phyloP scores from a whole-genome alignment of 2,888 invertebrate genomes.

The Cryptus viduatorius region DNA sequence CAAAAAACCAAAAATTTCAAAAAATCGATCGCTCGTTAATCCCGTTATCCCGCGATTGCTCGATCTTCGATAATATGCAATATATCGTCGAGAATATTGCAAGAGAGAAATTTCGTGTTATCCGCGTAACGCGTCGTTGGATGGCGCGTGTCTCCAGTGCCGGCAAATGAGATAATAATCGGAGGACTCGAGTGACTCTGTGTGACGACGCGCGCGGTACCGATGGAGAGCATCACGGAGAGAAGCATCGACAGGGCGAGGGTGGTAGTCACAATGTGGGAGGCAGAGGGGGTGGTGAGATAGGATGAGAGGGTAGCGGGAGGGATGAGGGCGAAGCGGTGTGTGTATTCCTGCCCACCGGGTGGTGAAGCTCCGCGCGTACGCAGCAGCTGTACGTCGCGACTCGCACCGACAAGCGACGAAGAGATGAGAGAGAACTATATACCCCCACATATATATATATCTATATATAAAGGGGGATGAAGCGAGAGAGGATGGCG shows the following conservation, averaged over 20 bases:
- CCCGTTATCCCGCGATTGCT: background rate
- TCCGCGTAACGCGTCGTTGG: constrained; percentile 1
- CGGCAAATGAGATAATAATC: constrained; percentile 84
- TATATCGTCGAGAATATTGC: background rate
- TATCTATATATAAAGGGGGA: constrained; percentile 16
- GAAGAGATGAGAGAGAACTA: constrained; percentile 58
- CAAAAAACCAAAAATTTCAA: background rate
- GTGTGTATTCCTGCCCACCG: constrained; percentile 28
- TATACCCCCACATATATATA: constrained; percentile 48
- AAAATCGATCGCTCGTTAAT: background rate
- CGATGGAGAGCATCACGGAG: constrained; percentile 35
- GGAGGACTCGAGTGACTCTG: constrained; percentile 78
- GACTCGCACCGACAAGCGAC: constrained; percentile 61
- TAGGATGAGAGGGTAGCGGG: background rate
- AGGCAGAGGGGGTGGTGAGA: constrained; percentile 41
- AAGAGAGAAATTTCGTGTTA: background rate
- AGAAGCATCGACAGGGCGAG: constrained; percentile 49
- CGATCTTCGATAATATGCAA: background rate
- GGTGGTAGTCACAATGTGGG: constrained; percentile 52
- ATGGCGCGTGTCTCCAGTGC: constrained; percentile 74
- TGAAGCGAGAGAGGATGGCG: constrained; percentile 77
- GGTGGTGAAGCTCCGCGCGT: constrained; percentile 53
- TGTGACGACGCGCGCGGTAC: constrained; percentile 75
- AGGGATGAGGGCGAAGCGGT: constrained; percentile 61
- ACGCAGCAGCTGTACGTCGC: constrained; percentile 50